Conservation (phyloP, 2,113 vertebrate species). For the Lepus timidus region DNA sequence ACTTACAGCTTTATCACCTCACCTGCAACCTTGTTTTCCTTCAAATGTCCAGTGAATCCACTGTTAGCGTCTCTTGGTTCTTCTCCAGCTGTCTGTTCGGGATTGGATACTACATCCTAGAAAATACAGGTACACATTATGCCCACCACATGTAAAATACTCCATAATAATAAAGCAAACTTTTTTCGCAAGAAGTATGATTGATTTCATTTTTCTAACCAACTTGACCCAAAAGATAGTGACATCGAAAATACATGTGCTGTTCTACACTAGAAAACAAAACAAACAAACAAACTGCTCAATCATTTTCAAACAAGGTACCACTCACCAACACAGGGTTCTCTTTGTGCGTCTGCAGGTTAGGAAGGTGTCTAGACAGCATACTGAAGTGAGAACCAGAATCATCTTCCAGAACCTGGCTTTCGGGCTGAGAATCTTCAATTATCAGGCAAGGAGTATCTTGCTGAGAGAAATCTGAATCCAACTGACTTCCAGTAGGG, state of each 20-base stretch:
- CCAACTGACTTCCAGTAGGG: conserved; percentile 90
- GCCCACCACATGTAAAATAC: neutral
- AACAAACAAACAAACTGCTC: neutral
- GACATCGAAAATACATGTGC: neutral
- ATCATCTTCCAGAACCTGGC: conserved; percentile 90
- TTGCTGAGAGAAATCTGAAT: conserved; percentile 92
- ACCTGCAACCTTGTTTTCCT: conserved; percentile 80
- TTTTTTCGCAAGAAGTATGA: neutral
- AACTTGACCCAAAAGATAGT: conserved; percentile 61
- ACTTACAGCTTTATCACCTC: conserved; percentile 16
- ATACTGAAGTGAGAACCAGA: conserved; percentile 90
- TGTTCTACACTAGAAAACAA: neutral
- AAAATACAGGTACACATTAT: conserved; percentile 64
- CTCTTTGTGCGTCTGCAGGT: conserved; percentile 88
- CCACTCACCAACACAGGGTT: conserved; percentile 92
- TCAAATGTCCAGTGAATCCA: conserved; percentile 61
- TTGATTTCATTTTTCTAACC: conserved; percentile 44
- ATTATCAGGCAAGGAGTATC: conserved; percentile 94
- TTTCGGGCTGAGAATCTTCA: conserved; percentile 96
- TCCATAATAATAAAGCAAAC: conserved; percentile 32
- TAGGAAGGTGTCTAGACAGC: conserved; percentile 89
- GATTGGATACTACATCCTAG: conserved; percentile 91
- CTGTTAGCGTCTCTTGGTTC: conserved; percentile 80
- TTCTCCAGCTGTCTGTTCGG: conserved; percentile 83
- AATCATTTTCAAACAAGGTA: conserved; percentile 11